Conservation (phyloP, 2,888 invertebrate species). For the Harpagoxenus sublaevis region DNA sequence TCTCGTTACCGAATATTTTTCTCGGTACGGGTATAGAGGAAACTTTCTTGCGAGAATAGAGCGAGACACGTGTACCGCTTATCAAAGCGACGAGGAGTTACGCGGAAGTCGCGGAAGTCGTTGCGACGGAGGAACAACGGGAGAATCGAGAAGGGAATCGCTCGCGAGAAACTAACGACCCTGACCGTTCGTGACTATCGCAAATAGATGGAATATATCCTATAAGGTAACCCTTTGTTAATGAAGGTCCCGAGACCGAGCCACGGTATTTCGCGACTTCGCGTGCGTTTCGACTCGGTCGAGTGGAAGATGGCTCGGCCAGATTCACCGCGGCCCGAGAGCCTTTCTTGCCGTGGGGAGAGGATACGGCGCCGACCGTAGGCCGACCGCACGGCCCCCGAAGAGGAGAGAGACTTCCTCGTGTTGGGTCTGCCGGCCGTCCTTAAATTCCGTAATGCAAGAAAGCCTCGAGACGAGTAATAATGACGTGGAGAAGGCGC, state of each 20-base stretch:
- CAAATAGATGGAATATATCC: conserved; percentile 77
- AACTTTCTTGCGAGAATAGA: background rate
- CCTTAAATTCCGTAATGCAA: conserved; percentile 68
- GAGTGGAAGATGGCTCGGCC: conserved; percentile 72
- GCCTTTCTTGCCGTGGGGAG: conserved; percentile 60
- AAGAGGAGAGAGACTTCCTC: conserved; percentile 61
- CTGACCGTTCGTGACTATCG: conserved; percentile 76
- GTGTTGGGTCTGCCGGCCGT: conserved; percentile 51
- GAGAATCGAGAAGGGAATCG: conserved; percentile 69
- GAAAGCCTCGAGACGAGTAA: conserved; percentile 67
- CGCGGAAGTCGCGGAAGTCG: conserved; percentile 36
- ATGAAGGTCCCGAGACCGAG: conserved; percentile 68
- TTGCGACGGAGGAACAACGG: conserved; percentile 27
- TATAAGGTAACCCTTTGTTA: conserved; percentile 77
- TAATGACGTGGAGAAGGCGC: conserved; percentile 56
- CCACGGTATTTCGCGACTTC: conserved; percentile 76
- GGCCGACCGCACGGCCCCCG: conserved; percentile 49
- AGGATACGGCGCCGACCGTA: conserved; percentile 38
- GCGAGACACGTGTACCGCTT: background rate
- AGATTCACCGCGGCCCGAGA: conserved; percentile 67
- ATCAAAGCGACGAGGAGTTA: conserved; percentile 22
- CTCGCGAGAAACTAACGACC: conserved; percentile 69
- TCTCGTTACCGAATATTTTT: background rate
- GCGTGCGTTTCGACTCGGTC: conserved; percentile 76
- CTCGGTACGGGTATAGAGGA: background rate